Base-by-base conservation (phyloP, 2,797 vertebrate species). In the Corythornis leucogaster region DNA sequence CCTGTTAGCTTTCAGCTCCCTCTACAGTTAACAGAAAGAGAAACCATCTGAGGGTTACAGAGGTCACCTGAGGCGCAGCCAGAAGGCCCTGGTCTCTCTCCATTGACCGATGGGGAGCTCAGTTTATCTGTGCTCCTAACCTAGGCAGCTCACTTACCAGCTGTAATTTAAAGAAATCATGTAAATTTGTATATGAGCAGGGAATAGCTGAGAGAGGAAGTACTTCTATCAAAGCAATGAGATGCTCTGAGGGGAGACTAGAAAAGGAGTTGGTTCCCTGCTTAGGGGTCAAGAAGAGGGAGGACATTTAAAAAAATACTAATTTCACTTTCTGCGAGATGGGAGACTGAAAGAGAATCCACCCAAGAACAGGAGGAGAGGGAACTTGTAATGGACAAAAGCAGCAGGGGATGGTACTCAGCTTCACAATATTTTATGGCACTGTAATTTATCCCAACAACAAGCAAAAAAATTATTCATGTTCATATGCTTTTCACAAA, bases 1-100 rank as follows among this genome's bases (percentile, higher is more conserved):
- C 80, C 80, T 93, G 64, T 84, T 96, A 67, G 75, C 90, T 88
- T 95, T 92, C 95, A 94, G 95, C 94, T 96, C 93, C 93, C 94
- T 95, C 94, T 96, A 77, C 94, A 95, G 94, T 94, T 92, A 88
- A 74, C n/a, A 87, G 16, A 87, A 87, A 92, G 89, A 75, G 85
- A 74, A 93, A 82, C 35, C 33, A 35, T 51, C 45, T 45, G 30
- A 89, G 50, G 87, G 77, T 84, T 92, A 83, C 26, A 43, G 26
- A n/a, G 83, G 78, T 87, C 71, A 77, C 64, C 46, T 70, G 31
- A 61, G 38, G 26, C 1, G 1, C 53, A 35, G 18, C 20, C n/a
- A 42, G 67, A 61, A 85, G 59, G 18, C 33, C 45, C 59, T 79
- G 35, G 35, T 69, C 14, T 48, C n/a, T 84, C 24, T 48, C 42